Evolutionary conservation across 1,140 invertebrate species (phyloP).

Genomic region (Papilio polytes): DNA sequence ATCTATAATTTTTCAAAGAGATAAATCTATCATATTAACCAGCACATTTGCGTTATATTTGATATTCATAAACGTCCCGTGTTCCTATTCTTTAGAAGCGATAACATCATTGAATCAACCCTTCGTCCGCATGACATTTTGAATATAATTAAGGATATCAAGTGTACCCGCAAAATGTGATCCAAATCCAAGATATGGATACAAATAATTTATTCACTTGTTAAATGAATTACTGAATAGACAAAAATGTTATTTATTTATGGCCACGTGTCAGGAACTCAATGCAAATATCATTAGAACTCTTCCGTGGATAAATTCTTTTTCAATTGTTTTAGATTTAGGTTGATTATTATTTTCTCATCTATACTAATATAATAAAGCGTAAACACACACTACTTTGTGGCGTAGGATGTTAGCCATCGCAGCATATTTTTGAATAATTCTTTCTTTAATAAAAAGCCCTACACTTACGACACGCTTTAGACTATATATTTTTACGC

Average conservation of each 20-base stretch:
- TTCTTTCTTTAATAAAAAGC: too few relatives aligned
- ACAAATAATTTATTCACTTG: conserved; percentile 30
- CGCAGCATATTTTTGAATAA: too few relatives aligned
- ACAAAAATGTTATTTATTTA: not conserved
- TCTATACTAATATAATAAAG: too few relatives aligned
- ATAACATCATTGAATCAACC: conserved; percentile 31
- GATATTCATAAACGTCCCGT: conserved; percentile 24
- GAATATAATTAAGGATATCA: conserved; percentile 37
- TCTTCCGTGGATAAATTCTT: too few relatives aligned
- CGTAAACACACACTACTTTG: too few relatives aligned
- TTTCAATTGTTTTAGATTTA: too few relatives aligned
- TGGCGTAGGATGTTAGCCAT: too few relatives aligned
- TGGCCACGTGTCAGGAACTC: not conserved
- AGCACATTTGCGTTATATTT: conserved; percentile 23
- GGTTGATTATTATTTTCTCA: too few relatives aligned
- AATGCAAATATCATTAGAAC: too few relatives aligned
- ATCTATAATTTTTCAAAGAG: not conserved
- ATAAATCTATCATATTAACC: not conserved
- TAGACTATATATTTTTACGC: too few relatives aligned
- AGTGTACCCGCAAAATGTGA: conserved; percentile 19
- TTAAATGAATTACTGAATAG: not conserved
- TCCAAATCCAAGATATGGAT: not conserved
- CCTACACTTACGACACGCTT: too few relatives aligned
- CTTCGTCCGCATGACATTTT: conserved; percentile 28
- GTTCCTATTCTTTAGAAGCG: conserved; percentile 20